Base-by-base conservation (phyloP, 2,888 invertebrate genomes). In the Aquatica leii region DNA sequence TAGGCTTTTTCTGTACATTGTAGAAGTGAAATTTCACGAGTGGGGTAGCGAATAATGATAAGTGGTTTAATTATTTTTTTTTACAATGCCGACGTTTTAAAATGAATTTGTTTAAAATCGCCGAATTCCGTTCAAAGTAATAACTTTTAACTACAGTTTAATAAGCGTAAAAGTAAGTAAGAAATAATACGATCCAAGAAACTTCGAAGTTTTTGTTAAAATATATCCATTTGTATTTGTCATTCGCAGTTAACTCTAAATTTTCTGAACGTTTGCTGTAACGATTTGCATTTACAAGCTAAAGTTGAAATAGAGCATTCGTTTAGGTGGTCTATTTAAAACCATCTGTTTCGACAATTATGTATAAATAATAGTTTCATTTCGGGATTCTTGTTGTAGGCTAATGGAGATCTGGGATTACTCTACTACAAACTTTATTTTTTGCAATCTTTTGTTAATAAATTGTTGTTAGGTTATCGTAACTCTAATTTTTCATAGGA, bases 241-340 rank as follows among this genome's bases (percentile, higher is more conserved):
- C 46, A 15, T 43, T 43, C 43, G 54, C 54, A 56, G 20, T 49
- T n/a, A 49, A n/a, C 18, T 56, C 20, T 11, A 59, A 52, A 35
- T 41, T 20, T 12, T 51, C 59, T 35, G 49, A 55, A 57, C 41
- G 58, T 59, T 18, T 15, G 18, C 24, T 40, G 58, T 51, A 31
- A 52, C 17, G 52, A 59, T 59, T 52, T 59, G 59, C 59, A 59
- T 52, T 37, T 59, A 59, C 59, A 50, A 21, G 24, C 24, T 50
- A 20, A 46, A 43, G 52, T 51, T 53, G 46, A 46, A 24, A 52
- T 52, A 31, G 34, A 43, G 37, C 15, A 43, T 41, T 51, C 21
- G 17, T 57, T 37, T 40, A 34, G n/a, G 12, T 1, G 49, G 40
- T 57, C 57, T 48, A 57, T 57, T 57, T 14, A 24, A 24, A n/a